phyloP scores from a whole-genome alignment of 2,888 invertebrate species.

The Venusia cambrica region DNA sequence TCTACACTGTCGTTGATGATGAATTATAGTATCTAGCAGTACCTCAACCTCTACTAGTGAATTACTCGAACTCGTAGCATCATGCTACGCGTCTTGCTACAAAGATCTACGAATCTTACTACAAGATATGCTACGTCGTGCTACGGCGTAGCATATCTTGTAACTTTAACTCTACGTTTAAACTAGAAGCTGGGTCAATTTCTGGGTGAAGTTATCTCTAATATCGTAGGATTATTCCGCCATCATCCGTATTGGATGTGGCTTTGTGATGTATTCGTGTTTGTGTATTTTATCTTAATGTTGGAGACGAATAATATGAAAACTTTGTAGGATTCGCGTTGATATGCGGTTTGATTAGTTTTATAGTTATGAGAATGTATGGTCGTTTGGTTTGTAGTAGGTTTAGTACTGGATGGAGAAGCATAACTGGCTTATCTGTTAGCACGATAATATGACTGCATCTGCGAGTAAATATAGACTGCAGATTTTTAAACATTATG shows the following conservation, averaged over 20 bases:
- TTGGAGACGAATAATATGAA: conserved; percentile 1
- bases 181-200: conserved; percentile 55
- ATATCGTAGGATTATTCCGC: conserved; percentile 52
- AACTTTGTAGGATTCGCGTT: too few relatives aligned
- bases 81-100: conserved; percentile 14
- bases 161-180: conserved; percentile 30
- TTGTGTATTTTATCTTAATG: conserved; percentile 8
- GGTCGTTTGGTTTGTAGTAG: too few relatives aligned
- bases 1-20: too few relatives aligned
- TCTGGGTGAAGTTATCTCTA: conserved; percentile 60
- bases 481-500: too few relatives aligned
- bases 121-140: too few relatives aligned
- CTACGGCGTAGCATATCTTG: conserved; percentile 22
- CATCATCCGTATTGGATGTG: conserved; percentile 29
- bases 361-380: too few relatives aligned
- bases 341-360: too few relatives aligned
- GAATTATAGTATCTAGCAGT: conserved; percentile 5
- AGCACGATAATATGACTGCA: too few relatives aligned
- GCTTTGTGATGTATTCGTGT: conserved; percentile 17
- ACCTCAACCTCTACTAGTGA: too few relatives aligned
- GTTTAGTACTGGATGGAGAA: too few relatives aligned
- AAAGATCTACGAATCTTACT: conserved; percentile 11
- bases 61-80: conserved; percentile 6
- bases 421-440: too few relatives aligned
- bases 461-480: too few relatives aligned